Base-by-base conservation (phyloP, 2,113 vertebrate species). In the Meleagris gallopavo region DNA sequence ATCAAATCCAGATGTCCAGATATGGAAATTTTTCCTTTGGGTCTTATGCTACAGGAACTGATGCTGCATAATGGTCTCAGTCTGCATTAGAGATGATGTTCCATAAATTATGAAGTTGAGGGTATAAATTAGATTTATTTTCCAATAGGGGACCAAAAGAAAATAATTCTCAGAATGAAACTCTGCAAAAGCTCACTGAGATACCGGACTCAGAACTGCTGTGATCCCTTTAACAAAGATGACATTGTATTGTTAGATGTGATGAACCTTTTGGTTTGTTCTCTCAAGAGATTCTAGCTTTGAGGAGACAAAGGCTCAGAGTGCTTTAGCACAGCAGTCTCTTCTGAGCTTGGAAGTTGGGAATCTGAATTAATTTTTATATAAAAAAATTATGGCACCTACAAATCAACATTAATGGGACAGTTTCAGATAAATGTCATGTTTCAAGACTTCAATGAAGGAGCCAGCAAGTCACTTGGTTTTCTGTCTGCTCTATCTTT, bases 401-500 rank as follows among this genome's bases (percentile, higher is more conserved):
- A 46, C 52, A 78, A 30, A 66, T 71, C 43, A 86, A 34, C 73
- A 72, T 55, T 75, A 60, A 67, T 38, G 45, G 30, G 60, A 32
- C 50, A 70, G n/a, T 77, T 83, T 54, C n/a, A 71, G 41, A 55
- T 80, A 22, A 86, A 92, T 67, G 74, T 64, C 8, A 7, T 34
- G 57, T 92, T 90, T 46, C 61, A 67, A 17, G 70, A 16, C 57
- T 96, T 94, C 83, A 83, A 11, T 95, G 91, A 94, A 95, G 94
- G 89, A 89, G 91, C 92, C 91, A 95, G 91, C 86, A 94, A 94
- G 93, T 50, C 46, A 90, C 86, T 84, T 80, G 16, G 69, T 80
- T 94, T 96, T 88, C 64, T 62, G 13, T 54, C 55, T 90, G 48
- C 41, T 90, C 40, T 86, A 12, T 83, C 60, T 71, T 58, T 83